Evolutionary conservation across 2,113 vertebrate species (phyloP).

Genomic region (Atractosteus spatula): DNA sequence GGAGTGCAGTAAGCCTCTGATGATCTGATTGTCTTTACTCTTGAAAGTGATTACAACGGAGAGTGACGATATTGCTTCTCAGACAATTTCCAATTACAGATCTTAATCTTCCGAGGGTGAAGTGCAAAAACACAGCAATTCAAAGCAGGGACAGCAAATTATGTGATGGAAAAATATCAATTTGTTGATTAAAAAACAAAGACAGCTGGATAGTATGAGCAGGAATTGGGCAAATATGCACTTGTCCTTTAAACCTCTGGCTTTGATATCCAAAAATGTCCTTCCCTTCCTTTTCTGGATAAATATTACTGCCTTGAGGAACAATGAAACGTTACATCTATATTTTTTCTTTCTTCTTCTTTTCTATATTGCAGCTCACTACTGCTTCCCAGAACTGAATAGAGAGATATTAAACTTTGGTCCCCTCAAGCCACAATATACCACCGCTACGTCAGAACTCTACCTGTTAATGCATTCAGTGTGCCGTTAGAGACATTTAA

Average conservation of each 20-base stretch:
- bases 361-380: too few species aligned
- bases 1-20: neutral
- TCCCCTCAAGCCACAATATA: neutral
- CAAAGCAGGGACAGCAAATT: neutral
- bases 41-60: neutral
- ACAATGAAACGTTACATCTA: neutral
- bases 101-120: constrained; percentile 3
- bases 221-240: neutral
- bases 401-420: neutral
- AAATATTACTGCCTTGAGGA: neutral
- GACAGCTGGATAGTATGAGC: neutral
- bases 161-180: neutral
- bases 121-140: constrained; percentile 11
- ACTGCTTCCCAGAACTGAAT: neutral
- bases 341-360: neutral
- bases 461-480: neutral
- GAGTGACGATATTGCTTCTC: constrained; percentile 2
- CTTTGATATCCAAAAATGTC: neutral
- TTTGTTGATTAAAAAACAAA: neutral
- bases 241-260: neutral
- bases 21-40: neutral
- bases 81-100: constrained; percentile 11
- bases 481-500: neutral
- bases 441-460: neutral
- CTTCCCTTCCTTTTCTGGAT: neutral